Base-by-base conservation (phyloP, 2,113 vertebrate genomes). In the Pluvianellus socialis region DNA sequence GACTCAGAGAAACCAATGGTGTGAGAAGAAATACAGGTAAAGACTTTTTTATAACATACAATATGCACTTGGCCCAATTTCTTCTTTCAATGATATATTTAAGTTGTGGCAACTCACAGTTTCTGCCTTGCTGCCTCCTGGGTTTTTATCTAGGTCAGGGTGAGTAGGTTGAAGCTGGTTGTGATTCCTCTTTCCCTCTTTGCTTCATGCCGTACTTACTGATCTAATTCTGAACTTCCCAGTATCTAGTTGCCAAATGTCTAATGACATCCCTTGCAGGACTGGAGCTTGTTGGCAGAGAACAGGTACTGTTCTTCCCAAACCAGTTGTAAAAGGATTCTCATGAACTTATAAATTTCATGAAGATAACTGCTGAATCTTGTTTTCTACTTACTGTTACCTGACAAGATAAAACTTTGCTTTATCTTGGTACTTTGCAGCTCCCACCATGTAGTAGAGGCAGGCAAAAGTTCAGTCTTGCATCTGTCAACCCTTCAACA, bases 141-240 rank as follows among this genome's bases (percentile, higher is more conserved):
- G 85, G 62, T 90, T 95, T 97, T 94, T 90, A 94, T 95, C 30
- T 96, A 86, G 96, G 96, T 94, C 95, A 88, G 92, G 82, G 85
- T 93, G 93, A 94, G 96, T 94, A 96, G 94, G 90, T 94, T 93
- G 87, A 82, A 82, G 88, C 49, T 79, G 66, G 92, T 88, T 90
- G 77, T 76, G 85, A 38, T 93, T 93, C 74, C 74, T 91, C 5
- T 82, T 91, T 84, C 55, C 59, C 68, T 86, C 56, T 84, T 86
- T 87, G 38, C 73, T 94, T 71, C 73, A 56, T 42, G 26, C 72
- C 87, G 49, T 85, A 90, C 58, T 91, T 96, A 74, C 52, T 70
- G 55, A 94, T 94, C 77, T 95, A 56, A 96, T 94, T 94, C 87
- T 90, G 77, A 92, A 47, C 9, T 77, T 88, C 58, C n/a, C 62